Conservation (phyloP, 1,140 invertebrate genomes). For the Gyrodactylus bullatarudis region DNA sequence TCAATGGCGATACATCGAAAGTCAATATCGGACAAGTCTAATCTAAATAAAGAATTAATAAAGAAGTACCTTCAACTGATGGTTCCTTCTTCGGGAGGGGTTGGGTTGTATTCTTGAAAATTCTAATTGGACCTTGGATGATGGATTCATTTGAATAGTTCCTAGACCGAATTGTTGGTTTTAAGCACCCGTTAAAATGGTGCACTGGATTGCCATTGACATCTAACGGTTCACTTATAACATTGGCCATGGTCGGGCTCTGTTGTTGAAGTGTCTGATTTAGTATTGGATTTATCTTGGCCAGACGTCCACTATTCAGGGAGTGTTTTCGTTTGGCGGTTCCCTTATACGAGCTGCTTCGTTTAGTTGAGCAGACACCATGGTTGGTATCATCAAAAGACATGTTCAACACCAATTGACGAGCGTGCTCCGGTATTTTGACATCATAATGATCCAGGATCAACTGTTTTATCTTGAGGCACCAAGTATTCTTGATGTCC, state of each 20-base stretch:
- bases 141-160: too few species aligned
- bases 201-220: background rate
- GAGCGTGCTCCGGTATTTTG: background rate
- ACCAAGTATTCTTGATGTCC: background rate
- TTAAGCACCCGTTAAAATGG: background rate
- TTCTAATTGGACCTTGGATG: too few species aligned
- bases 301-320: background rate
- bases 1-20: background rate
- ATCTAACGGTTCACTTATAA: background rate
- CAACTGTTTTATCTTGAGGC: background rate
- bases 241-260: background rate
- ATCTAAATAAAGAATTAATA: background rate
- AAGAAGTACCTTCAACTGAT: background rate
- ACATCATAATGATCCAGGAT: background rate
- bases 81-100: background rate
- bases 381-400: background rate
- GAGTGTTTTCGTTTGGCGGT: background rate
- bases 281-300: background rate
- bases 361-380: background rate
- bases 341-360: background rate
- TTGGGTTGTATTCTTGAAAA: too few species aligned
- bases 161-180: too few species aligned
- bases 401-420: background rate
- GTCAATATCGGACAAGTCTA: background rate
- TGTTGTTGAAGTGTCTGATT: background rate